phyloP scores from a whole-genome alignment of 2,113 vertebrate species.

The Ia io region DNA sequence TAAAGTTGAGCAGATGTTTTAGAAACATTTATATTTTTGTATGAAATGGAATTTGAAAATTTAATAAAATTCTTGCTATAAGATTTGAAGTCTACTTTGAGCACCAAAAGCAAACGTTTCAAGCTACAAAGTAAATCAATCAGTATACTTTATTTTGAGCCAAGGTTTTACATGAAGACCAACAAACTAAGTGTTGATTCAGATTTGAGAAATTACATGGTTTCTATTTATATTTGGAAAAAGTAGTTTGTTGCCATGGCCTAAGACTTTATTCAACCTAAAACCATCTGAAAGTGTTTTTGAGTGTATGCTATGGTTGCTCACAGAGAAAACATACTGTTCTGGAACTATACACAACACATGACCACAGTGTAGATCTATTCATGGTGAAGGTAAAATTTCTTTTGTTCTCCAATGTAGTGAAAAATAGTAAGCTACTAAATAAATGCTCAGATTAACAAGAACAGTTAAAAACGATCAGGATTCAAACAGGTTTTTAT shows the following conservation, averaged over 20 bases:
- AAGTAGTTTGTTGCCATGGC: constrained; percentile 34
- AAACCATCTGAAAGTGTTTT: constrained; percentile 51
- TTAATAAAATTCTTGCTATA: constrained; percentile 46
- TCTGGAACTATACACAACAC: constrained; percentile 48
- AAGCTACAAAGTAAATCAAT: constrained; percentile 54
- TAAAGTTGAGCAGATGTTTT: constrained; percentile 29
- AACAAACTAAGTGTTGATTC: constrained; percentile 54
- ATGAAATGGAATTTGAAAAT: constrained; percentile 18
- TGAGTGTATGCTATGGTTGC: constrained; percentile 14
- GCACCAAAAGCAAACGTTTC: constrained; percentile 62
- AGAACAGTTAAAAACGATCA: constrained; percentile 72
- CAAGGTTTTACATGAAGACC: constrained; percentile 65
- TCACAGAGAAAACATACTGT: constrained; percentile 49
- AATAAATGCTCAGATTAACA: constrained; percentile 65
- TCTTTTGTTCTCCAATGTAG: constrained; percentile 46
- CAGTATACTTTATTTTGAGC: constrained; percentile 69
- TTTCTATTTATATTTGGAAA: constrained; percentile 52
- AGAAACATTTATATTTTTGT: not conserved
- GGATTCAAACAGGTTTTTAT: constrained; percentile 78
- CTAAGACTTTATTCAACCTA: constrained; percentile 53
- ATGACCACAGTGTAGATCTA: constrained; percentile 37
- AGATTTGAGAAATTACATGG: constrained; percentile 57
- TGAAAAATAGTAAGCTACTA: constrained; percentile 66
- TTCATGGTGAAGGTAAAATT: constrained; percentile 44
- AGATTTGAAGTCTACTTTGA: not conserved